phyloP scores from a whole-genome alignment of 2,797 vertebrate genomes.

The Pipistrellus nathusii region DNA sequence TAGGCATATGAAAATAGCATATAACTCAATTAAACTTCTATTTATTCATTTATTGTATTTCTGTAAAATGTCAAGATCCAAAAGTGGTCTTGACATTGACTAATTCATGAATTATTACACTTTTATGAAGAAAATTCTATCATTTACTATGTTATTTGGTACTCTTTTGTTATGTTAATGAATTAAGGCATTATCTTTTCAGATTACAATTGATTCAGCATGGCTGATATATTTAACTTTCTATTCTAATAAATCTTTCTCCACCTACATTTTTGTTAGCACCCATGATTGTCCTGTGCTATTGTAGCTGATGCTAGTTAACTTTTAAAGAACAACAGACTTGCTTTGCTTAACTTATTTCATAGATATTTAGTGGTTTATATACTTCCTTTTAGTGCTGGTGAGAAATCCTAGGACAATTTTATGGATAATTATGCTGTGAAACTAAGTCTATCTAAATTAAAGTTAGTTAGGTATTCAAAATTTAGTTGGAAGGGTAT shows the following conservation, averaged over 20 bases:
- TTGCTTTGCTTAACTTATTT: slow-evolving; percentile 56
- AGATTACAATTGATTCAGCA: background rate
- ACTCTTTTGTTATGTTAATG: background rate
- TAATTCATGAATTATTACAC: background rate
- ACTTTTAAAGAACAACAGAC: background rate
- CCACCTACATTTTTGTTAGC: background rate
- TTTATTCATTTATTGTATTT: slow-evolving; percentile 7
- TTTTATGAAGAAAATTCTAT: background rate
- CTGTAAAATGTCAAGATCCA: slow-evolving; percentile 32
- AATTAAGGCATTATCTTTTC: background rate
- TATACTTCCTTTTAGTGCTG: background rate
- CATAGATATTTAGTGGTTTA: background rate
- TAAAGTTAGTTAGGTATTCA: slow-evolving; percentile 18
- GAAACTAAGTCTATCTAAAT: slow-evolving; percentile 22
- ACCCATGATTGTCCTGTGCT: background rate
- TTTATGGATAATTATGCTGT: slow-evolving; percentile 4
- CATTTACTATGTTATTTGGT: background rate
- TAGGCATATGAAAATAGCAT: slow-evolving; percentile 55
- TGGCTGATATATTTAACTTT: background rate
- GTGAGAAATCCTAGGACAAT: background rate
- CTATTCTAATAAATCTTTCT: background rate
- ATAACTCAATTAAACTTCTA: slow-evolving; percentile 31
- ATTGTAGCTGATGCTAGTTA: background rate
- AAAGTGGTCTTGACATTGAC: background rate
- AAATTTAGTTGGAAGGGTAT: background rate